Base-by-base conservation (phyloP, 2,113 vertebrate species). In the Alces alces region DNA sequence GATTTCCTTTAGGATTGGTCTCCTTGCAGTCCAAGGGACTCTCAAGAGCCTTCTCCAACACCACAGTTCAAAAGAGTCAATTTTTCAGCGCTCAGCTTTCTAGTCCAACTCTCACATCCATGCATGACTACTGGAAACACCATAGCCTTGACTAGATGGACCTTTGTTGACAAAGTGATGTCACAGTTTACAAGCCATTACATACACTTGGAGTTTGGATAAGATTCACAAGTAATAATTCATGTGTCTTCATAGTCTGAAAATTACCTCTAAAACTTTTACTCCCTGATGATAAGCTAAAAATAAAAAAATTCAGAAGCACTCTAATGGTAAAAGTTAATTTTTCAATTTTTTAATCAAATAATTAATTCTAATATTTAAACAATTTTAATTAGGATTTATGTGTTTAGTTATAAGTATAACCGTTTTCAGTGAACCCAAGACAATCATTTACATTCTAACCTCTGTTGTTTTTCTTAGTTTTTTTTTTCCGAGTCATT, bases 181-280 rank as follows among this genome's bases (percentile, higher is more conserved):
- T 92, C 66, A 66, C 1, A 82, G 16, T 76, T 89, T 70, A 54
- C 25, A 19, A 89, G 15, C 52, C 84, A 64, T 21, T 84, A 17
- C 52, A 21, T 27, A 73, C 9, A 57, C 39, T 19, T 39, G 19
- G 11, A 61, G 2, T 80, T 80, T 80, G 15, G 5, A 55, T 76
- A 64, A 83, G 39, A 52, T 78, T 90, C 10, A 36, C 61, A 61
- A 93, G 13, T 66, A 93, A 16, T 50, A 60, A 82, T 45, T 86
- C 64, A 54, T 78, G 30, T 52, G 30, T 91, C 87, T 95, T 87
- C 28, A 78, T 39, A 76, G 14, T 54, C 50, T 66, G 30, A 95
- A 93, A 93, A 80, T 85, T 47, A 54, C 60, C 66, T 47, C 17
- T 76, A 54, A 13, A 87, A n/a, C 19, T 94, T 86, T 58, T 70